These are phyloP conservation scores for Hystrix brachyura DNA, from an alignment of 2,113 vertebrate species.

Conservation along the genomic window DNA sequence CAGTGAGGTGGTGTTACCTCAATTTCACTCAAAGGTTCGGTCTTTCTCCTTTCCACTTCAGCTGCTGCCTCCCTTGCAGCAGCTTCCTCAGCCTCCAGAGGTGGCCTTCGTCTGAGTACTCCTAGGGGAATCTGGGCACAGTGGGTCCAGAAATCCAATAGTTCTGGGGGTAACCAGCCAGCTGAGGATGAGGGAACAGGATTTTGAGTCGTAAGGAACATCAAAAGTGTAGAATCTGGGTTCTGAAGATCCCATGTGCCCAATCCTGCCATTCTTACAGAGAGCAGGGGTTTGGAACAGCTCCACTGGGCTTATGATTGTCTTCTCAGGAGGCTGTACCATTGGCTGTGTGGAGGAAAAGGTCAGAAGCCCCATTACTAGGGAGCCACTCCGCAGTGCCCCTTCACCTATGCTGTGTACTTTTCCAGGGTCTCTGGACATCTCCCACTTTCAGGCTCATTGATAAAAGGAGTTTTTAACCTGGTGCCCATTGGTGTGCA, in stretches of 20 bases:
- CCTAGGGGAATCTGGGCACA: constrained; percentile 70
- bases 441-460: background rate
- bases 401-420: background rate
- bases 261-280: constrained; percentile 81
- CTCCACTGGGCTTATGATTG: constrained; percentile 72
- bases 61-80: constrained; percentile 16
- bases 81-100: background rate
- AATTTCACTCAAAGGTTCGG: constrained; percentile 70
- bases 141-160: constrained; percentile 83
- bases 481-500: background rate
- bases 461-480: background rate
- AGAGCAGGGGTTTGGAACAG: constrained; percentile 87
- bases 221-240: background rate
- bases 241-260: background rate
- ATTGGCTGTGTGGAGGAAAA: constrained; percentile 79
- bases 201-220: background rate
- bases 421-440: background rate
- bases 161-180: constrained; percentile 81
- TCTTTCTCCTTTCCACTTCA: constrained; percentile 65
- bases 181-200: background rate
- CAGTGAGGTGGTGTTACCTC: constrained; percentile 67
- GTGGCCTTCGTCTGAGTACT: background rate
- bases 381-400: background rate
- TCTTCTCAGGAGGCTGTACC: constrained; percentile 75
- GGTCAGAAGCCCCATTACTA: background rate